Evolutionary conservation across 1,140 invertebrate species (phyloP), one percentile per base, ranked within the genome.

Genomic region (Leptopilina boulardi): DNA sequence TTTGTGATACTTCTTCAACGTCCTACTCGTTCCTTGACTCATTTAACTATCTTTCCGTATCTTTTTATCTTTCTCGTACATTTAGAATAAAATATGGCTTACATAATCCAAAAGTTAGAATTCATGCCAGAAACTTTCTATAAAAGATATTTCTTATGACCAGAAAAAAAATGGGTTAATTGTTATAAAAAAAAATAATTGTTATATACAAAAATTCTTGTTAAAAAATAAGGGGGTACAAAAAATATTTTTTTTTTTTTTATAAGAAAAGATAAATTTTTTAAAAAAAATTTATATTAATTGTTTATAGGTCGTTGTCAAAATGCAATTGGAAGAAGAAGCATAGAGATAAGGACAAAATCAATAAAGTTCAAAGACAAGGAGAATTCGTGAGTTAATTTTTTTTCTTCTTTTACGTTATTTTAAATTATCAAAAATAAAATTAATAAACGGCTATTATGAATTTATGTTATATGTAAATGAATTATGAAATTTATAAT

Each of bases 301-400:
- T 30, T 79, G 77, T 83, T 80, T 38, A 5, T 77, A 83, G 82
- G 79, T 59, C 71, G 41, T 54, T 79, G 82, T 71, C 82, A 83
- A 56, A 83, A 83, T 81, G 79, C 77, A 23, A 78, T 51, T 59
- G 74, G 19, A 72, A 78, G 19, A 81, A 81, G 76, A 74, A 77
- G 8, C 75, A 76, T 18, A 72, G 71, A 34, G 21, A 77, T 6
- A 83, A 59, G 26, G 78, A 71, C 38, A 77, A 78, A n/a, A 75
- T 76, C 2, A 13, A 59, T 21, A 75, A 78, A n/a, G 66, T 66
- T 3, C 56, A 76, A 10, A 26, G 70, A 15, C 71, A 75, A 30
- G 21, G 66, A 13, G 79, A 77, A 82, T 21, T 74, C 71, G 81
- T 82, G 74, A 47, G 81, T 82, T 4, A n/a, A 3, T 2, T 23